Conservation (phyloP, 2,888 invertebrate genomes). For the Homarus gammarus region DNA sequence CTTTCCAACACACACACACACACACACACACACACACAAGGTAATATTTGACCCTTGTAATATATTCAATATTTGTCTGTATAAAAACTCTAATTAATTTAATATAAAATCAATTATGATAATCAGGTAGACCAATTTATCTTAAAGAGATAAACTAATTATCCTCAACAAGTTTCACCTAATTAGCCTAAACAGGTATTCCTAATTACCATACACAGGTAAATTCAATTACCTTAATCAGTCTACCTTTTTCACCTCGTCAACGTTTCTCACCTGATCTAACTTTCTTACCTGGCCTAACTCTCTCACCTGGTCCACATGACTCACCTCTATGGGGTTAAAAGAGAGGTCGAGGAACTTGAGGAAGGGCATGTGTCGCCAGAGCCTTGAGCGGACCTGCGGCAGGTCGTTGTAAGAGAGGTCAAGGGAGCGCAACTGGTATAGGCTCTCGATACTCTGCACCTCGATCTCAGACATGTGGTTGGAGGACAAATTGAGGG, state of each 20-base stretch:
- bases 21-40: too few relatives aligned
- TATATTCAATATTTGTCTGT: too few relatives aligned
- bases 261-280: background rate
- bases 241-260: background rate
- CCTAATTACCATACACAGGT: background rate
- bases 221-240: background rate
- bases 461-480: constrained; percentile 86
- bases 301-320: background rate
- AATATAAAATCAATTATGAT: too few relatives aligned
- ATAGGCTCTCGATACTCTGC: constrained; percentile 83
- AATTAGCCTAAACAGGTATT: background rate
- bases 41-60: too few relatives aligned
- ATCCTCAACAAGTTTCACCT: background rate
- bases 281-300: background rate
- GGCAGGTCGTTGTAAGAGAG: constrained; percentile 88
- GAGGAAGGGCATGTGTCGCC: constrained; percentile 84
- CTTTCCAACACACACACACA: too few relatives aligned
- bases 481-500: constrained; percentile 90
- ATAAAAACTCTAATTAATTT: too few relatives aligned
- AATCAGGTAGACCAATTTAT: background rate
- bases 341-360: constrained; percentile 88
- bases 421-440: constrained; percentile 85
- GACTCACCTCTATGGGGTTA: constrained; percentile 85
- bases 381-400: constrained; percentile 78
- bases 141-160: background rate